Evolutionary conservation across 2,888 invertebrate genomes (phyloP).

Genomic region (Glaucopsyche alexis): DNA sequence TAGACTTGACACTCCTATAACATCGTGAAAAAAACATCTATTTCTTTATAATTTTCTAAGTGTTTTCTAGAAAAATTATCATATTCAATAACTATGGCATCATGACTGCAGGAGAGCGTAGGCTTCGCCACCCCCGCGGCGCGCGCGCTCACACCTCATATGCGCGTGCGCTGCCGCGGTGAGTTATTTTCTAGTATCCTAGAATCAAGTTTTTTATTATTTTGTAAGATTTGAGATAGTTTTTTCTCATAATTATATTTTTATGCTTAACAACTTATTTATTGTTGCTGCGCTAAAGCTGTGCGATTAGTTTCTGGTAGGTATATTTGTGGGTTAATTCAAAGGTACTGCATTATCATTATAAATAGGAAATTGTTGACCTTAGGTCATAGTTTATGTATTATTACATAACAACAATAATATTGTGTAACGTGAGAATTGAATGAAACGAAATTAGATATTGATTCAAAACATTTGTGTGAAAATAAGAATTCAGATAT

Average conservation of each 20-base stretch:
- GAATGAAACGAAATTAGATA: neutral
- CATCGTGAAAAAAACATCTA: neutral
- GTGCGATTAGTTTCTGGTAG: no score
- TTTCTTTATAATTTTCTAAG: neutral
- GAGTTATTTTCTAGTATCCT: neutral
- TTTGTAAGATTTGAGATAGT: no score
- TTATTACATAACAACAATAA: neutral
- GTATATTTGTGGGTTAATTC: no score
- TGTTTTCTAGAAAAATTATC: no score
- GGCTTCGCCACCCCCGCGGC: neutral
- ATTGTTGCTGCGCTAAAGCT: no score
- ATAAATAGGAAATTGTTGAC: no score
- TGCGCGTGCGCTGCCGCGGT: neutral
- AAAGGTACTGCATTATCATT: no score
- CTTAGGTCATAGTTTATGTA: neutral
- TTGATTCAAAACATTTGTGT: neutral
- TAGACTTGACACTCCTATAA: neutral
- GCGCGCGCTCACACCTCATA: neutral
- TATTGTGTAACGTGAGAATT: neutral
- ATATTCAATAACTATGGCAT: neutral
- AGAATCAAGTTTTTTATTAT: neutral
- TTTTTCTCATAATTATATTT: no score
- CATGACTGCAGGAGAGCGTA: neutral
- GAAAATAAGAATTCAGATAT: neutral
- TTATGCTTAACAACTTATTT: no score